Conservation (phyloP, 1,140 invertebrate species). For the Phthorimaea operculella region DNA sequence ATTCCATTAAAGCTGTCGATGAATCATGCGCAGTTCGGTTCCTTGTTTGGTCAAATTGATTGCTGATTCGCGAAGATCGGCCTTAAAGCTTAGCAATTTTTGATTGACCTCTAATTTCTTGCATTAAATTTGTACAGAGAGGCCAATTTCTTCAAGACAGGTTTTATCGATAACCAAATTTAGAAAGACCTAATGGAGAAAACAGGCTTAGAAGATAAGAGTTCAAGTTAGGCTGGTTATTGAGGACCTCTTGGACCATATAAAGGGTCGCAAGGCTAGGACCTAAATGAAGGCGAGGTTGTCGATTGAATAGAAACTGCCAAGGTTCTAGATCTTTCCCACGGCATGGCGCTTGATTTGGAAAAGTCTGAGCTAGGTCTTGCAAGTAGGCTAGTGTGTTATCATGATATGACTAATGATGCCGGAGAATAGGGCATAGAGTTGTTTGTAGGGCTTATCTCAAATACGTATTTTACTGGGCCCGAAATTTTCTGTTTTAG, state of each 20-base stretch:
- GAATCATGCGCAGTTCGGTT: conserved; percentile 30
- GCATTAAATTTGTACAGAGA: background rate
- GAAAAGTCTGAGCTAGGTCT: too few relatives aligned
- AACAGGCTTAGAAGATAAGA: background rate
- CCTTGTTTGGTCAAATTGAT: conserved; percentile 46
- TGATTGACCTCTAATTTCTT: background rate
- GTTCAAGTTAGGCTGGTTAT: background rate
- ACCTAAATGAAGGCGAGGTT: conserved; percentile 24
- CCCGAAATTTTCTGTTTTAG: too few relatives aligned
- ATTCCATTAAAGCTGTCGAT: conserved; percentile 25
- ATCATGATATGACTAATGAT: too few relatives aligned
- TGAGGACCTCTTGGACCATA: conserved; percentile 19
- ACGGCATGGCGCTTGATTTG: background rate
- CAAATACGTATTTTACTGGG: too few relatives aligned
- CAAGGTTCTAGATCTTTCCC: conserved; percentile 3
- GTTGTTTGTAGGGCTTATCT: too few relatives aligned
- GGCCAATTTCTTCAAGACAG: background rate
- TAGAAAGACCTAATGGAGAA: background rate
- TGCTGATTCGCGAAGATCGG: conserved; percentile 1
- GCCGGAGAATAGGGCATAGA: too few relatives aligned
- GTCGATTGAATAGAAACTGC: background rate
- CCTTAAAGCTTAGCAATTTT: background rate
- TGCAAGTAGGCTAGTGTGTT: too few relatives aligned
- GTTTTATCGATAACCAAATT: background rate
- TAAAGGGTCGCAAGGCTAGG: conserved; percentile 27